A percentile compares a stretch with the other conserved stretches of the same genome.
These are phyloP conservation scores for Amphiprion clarkii DNA, from an alignment of 2,797 vertebrate species.

Conservation along the genomic window DNA sequence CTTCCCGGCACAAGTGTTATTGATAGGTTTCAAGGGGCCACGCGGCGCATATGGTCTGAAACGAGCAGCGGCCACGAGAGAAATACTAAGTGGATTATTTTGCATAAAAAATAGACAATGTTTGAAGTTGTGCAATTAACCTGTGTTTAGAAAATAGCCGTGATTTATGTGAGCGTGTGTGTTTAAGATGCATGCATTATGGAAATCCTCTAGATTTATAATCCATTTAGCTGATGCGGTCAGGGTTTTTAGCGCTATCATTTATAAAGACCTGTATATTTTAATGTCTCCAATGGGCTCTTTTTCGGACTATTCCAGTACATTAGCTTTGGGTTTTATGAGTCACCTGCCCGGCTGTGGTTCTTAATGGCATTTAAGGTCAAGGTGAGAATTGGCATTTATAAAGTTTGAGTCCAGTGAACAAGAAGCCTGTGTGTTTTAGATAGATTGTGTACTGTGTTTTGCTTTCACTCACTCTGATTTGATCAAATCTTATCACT, in stretches of 20 bases:
- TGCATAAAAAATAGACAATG: conserved; percentile 98
- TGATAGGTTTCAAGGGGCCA: conserved; percentile 92
- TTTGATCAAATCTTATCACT: conserved; percentile 46
- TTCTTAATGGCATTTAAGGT: conserved; percentile 83
- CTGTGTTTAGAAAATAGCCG: conserved; percentile 98
- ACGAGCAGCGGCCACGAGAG: conserved; percentile 85
- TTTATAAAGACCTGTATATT: conserved; percentile 97
- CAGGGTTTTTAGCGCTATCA: conserved; percentile 96
- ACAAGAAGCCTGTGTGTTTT: conserved; percentile 73
- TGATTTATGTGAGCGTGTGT: conserved; percentile 96
- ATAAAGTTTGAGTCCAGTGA: conserved; percentile 87
- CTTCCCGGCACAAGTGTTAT: conserved; percentile 90
- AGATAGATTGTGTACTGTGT: conserved; percentile 64
- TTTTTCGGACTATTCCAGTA: conserved; percentile 89
- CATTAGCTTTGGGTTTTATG: conserved; percentile 94
- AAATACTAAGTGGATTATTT: conserved; percentile 99
- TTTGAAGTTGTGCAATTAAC: conserved; percentile 97
- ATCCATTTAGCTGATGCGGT: conserved; percentile 99
- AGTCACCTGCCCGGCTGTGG: conserved; percentile 84
- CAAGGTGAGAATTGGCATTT: conserved; percentile 92
- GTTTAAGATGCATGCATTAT: conserved; percentile 98
- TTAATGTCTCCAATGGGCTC: conserved; percentile 92
- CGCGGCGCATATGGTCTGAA: conserved; percentile 84
- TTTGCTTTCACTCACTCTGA: conserved; percentile 57
- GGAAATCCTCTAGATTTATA: conserved; percentile 99